phyloP scores from a whole-genome alignment of 2,797 vertebrate species.

The Uromys caudimaculatus region DNA sequence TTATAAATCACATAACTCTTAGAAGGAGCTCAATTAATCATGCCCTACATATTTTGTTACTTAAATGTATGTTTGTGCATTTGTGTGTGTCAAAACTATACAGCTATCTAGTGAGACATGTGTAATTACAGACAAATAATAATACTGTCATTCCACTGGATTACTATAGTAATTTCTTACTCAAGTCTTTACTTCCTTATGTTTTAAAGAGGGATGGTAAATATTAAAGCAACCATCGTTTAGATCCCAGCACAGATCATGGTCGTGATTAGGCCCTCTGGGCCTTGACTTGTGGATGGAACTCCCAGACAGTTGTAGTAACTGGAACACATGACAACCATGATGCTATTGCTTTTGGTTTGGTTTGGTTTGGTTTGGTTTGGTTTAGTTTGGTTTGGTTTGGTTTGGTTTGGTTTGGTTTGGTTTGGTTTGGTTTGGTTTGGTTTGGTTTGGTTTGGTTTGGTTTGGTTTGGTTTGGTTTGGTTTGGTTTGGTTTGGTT shows the following conservation, averaged over 20 bases:
- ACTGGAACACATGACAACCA: not conserved
- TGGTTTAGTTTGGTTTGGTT: not conserved
- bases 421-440: not conserved
- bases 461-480: not conserved
- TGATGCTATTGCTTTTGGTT: not conserved
- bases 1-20: not conserved
- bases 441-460: not conserved
- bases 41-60: not conserved
- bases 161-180: not conserved
- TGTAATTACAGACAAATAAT: not conserved
- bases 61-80: not conserved
- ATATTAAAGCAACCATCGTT: not conserved
- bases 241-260: not conserved
- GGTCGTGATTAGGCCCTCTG: not conserved
- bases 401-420: not conserved
- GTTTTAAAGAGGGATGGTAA: not conserved
- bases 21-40: not conserved
- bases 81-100: not conserved
- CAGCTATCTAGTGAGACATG: not conserved
- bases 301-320: not conserved
- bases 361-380: not conserved
- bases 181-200: not conserved
- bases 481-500: not conserved
- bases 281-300: not conserved
- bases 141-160: not conserved